phyloP scores from a whole-genome alignment of 2,113 vertebrate species.

The Glaucomys volans region DNA sequence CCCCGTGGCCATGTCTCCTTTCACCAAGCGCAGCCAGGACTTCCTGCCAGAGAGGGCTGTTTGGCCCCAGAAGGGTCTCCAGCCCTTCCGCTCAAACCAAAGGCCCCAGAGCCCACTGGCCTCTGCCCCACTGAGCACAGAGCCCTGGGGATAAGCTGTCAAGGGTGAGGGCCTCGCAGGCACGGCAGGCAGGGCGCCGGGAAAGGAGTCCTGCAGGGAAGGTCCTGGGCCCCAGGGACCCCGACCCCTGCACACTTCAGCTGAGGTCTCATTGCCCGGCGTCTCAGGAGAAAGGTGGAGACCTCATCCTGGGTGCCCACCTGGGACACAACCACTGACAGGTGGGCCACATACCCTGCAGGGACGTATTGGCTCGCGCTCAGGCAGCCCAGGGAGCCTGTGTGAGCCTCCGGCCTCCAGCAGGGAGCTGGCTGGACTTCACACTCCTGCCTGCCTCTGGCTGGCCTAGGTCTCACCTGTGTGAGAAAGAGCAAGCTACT shows the following conservation, averaged over 20 bases:
- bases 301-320: fast-evolving
- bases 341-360: background rate
- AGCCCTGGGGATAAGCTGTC: fast-evolving
- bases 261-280: background rate
- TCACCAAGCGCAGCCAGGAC: background rate
- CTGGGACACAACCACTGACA: fast-evolving
- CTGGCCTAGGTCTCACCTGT: background rate
- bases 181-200: fast-evolving
- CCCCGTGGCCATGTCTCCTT: background rate
- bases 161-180: fast-evolving
- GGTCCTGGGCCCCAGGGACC: too few relatives aligned
- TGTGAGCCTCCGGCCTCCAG: background rate
- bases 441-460: background rate
- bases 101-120: too few relatives aligned
- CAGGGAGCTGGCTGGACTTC: background rate
- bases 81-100: background rate
- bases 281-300: background rate
- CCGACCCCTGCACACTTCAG: background rate
- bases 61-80: background rate
- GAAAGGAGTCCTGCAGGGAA: too few relatives aligned
- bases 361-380: background rate
- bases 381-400: background rate
- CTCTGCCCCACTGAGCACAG: fast-evolving
- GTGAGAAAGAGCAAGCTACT: fast-evolving
- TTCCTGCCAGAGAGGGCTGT: background rate